Base-by-base conservation (phyloP, 2,888 invertebrate species). In the Hedychridium roseum region DNA sequence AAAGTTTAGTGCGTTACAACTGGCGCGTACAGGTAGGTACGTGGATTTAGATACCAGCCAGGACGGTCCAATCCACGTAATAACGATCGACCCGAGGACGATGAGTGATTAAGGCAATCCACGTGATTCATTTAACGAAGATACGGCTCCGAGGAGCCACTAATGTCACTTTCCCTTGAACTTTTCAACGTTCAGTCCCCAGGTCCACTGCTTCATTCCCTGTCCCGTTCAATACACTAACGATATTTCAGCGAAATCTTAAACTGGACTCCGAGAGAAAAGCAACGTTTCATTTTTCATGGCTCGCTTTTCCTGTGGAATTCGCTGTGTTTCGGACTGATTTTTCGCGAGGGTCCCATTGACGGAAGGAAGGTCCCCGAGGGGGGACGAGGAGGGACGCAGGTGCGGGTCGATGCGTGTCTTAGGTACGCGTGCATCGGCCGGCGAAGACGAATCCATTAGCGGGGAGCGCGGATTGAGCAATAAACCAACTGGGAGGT, bases 401-500 rank as follows among this genome's bases (percentile, higher is more conserved):
- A 57, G 61, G 57, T 55, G 62, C 35, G 50, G 59, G 59, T 53
- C 60, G 45, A 63, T 63, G 60, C 51, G 51, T 60, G 61, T 55
- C 59, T 34, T 37, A 47, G 49, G 60, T 51, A 50, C 50, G 48
- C 44, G 48, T 52, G 63, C 49, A 63, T 61, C 61, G 63, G 55
- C 32, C 56, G 40, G 52, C 46, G 61, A 64, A 71, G 76, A 78
- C 73, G 71, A 76, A 77, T 77, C 74, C 76, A 78, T 78, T 78
- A 78, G 72, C 64, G 64, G 67, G 62, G 70, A 73, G 68, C 70
- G 68, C 70, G 74, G 71, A 78, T 78, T 78, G 76, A 76, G 76
- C 71, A 76, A 77, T 78, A 78, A 77, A 76, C 76, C 74, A 75
- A 76, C 75, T 70, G 73, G 76, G 73, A 76, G 76, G 76, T 75